These are phyloP conservation scores for Drosophila elegans DNA, from an alignment of 1,140 invertebrate genomes.

Conservation along the genomic window DNA sequence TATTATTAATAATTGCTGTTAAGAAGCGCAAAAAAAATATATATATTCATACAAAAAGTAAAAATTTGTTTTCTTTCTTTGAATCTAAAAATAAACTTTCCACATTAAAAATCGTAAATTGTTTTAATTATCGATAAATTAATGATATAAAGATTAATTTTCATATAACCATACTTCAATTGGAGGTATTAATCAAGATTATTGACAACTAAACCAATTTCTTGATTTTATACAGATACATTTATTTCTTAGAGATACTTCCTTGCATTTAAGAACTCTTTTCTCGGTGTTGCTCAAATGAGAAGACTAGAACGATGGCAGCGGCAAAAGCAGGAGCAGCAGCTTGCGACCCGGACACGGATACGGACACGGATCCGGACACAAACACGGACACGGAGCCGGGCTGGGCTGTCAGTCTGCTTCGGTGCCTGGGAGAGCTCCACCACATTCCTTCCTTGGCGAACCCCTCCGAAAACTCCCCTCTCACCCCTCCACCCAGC, in stretches of 20 bases:
- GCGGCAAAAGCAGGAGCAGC: slow-evolving; percentile 38
- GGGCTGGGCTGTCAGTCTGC: slow-evolving; percentile 66
- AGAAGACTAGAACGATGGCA: slow-evolving; percentile 41
- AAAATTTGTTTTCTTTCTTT: too few species aligned
- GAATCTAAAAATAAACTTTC: too few species aligned
- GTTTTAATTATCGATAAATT: too few species aligned
- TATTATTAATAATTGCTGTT: too few species aligned
- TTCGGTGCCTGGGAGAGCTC: slow-evolving; percentile 42
- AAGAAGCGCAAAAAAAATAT: too few species aligned
- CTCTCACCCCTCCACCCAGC: background rate
- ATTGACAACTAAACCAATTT: too few species aligned
- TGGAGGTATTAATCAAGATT: too few species aligned
- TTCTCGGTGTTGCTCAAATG: slow-evolving; percentile 5
- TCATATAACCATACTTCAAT: too few species aligned
- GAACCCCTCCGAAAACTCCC: background rate
- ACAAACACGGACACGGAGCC: slow-evolving; percentile 19
- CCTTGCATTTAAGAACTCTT: background rate
- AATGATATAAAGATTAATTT: too few species aligned
- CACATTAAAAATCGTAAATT: too few species aligned
- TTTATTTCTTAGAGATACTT: background rate
- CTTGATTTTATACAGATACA: too few species aligned
- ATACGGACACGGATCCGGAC: slow-evolving; percentile 39
- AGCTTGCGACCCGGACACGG: slow-evolving; percentile 56
- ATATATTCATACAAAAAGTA: too few species aligned
- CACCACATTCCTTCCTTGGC: slow-evolving; percentile 38